phyloP scores from a whole-genome alignment of 2,113 vertebrate genomes.

The Falcunculus frontatus region DNA sequence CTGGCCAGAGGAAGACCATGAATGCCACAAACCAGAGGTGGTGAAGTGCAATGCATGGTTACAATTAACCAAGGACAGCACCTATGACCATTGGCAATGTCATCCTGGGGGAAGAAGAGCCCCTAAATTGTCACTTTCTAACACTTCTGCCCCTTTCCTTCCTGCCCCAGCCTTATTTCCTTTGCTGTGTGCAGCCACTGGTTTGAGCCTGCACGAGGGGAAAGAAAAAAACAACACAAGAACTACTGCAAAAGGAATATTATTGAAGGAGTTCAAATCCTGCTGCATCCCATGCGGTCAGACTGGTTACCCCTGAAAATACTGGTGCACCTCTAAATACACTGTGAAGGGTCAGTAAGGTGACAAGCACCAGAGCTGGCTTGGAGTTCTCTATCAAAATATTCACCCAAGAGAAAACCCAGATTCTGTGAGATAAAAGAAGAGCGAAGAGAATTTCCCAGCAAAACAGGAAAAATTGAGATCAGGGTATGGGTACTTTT shows the following conservation, averaged over 20 bases:
- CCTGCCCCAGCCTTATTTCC: background rate
- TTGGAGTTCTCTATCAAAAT: background rate
- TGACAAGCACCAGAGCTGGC: background rate
- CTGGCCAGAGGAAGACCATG: background rate
- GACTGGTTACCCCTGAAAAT: background rate
- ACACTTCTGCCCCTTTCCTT: background rate
- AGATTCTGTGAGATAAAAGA: background rate
- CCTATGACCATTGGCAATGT: background rate
- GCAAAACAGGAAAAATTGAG: background rate
- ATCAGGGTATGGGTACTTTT: background rate
- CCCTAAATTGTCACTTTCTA: background rate
- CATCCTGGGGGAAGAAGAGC: background rate
- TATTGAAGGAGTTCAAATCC: background rate
- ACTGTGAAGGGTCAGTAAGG: background rate
- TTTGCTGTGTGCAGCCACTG: background rate
- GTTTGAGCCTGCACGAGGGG: background rate
- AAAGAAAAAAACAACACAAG: fast-evolving
- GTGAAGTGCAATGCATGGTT: background rate
- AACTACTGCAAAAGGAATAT: background rate
- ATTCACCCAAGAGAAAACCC: background rate
- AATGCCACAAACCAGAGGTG: background rate
- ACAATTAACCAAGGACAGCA: background rate
- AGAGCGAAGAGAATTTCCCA: background rate
- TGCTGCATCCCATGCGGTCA: background rate
- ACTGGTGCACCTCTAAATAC: background rate